Base-by-base conservation (phyloP, 2,797 vertebrate species). In the Poecilia wingei region DNA sequence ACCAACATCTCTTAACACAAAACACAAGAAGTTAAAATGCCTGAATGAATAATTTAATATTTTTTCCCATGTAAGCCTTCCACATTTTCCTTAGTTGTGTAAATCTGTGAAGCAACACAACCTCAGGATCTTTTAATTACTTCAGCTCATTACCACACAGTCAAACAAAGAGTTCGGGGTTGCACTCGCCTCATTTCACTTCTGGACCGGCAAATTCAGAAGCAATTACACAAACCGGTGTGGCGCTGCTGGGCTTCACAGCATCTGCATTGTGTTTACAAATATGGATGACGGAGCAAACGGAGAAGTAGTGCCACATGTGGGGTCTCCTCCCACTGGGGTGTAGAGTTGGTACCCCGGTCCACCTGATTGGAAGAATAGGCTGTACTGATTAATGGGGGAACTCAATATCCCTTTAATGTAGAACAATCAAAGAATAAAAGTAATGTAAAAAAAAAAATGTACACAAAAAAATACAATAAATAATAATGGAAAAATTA, bases 121-220 rank as follows among this genome's bases (percentile, higher is more conserved):
- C 57, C 75, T 61, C 13, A 0, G 49, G 51, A 74, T 74, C 81
- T 85, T 88, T 76, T 85, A 84, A 86, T 89, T 89, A 84, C 79
- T 85, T 78, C 77, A 81, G 81, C 87, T 86, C 74, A 90, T 90
- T 89, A 85, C 79, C 66, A 82, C 83, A 79, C 80, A 85, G 79
- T 78, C 83, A 57, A 72, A 84, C 84, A 87, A 87, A 88, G 78
- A 82, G 76, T 79, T 79, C 0, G 1, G 80, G 84, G 87, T 91
- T 86, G 79, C 64, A 6, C 76, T 76, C 68, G 90, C 82, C 85
- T 91, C 82, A 78, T 89, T 92, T 87, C 84, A 86, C 88, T 83
- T 64, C 66, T 79, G 76, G 86, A 86, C 77, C 18, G 76, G 68
- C 22, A n/a, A 80, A 57, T 57, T 71, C 79, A 79, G 79, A 90